Conservation (phyloP, 2,797 vertebrate species). For the Thaleichthys pacificus region DNA sequence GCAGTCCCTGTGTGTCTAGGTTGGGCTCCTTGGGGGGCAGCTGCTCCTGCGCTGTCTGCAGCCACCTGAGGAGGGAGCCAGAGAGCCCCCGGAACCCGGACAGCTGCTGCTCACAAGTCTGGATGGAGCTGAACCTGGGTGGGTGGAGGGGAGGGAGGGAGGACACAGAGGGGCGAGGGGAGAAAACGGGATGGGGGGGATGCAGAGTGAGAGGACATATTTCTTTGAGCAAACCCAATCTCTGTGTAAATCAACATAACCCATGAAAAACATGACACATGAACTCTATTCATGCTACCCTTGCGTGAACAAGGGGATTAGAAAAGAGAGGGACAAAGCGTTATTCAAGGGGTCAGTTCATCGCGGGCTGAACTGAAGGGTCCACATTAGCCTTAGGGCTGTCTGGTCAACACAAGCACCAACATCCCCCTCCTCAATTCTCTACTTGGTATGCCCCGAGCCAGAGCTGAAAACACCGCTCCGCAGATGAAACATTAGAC, state of each 20-base stretch:
- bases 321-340: constrained; percentile 3
- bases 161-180: not conserved
- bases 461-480: constrained; percentile 40
- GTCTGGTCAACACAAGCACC: constrained; percentile 9
- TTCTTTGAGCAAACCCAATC: not conserved
- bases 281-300: no score
- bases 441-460: constrained; percentile 29
- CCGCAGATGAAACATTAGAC: constrained; percentile 47
- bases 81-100: constrained; percentile 86
- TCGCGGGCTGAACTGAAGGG: no score
- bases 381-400: not conserved
- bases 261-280: not conserved
- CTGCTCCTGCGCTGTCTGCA: constrained; percentile 85
- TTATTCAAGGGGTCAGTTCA: no score
- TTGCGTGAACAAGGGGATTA: no score
- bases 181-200: not conserved
- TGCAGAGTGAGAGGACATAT: not conserved
- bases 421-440: constrained; percentile 16
- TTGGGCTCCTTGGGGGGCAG: constrained; percentile 80
- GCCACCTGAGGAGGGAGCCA: constrained; percentile 85
- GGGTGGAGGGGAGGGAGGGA: constrained; percentile 42
- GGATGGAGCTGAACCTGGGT: constrained; percentile 83
- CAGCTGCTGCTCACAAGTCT: constrained; percentile 88
- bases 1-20: constrained; percentile 82
- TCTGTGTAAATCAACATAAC: not conserved